Percentiles rank a stretch among this genome's conserved stretches.
Evolutionary conservation across 2,797 vertebrate species (phyloP).

Genomic region (Monodelphis domestica): DNA sequence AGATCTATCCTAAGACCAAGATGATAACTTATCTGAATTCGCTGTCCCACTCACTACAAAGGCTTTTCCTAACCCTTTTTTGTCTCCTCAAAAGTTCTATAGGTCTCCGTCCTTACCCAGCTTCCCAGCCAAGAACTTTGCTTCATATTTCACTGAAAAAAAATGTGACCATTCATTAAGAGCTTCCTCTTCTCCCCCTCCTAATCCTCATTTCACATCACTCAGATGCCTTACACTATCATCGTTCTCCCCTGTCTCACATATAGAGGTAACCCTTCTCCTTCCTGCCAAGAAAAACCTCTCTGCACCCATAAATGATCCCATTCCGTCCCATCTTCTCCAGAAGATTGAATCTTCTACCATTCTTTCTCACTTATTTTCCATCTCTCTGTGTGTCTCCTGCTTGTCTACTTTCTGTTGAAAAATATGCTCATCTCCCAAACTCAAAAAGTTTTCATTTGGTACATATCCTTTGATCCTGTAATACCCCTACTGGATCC

Average conservation of each 20-base stretch:
- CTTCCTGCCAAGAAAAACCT: background rate
- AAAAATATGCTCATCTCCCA: background rate
- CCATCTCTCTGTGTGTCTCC: background rate
- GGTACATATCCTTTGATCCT: too few species aligned
- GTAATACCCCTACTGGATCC: too few species aligned
- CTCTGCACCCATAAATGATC: background rate
- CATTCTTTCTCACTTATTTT: background rate
- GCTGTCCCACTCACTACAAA: background rate
- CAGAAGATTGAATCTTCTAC: background rate
- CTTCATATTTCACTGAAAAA: background rate
- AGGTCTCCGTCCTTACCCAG: background rate
- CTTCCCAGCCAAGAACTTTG: background rate
- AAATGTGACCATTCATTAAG: background rate
- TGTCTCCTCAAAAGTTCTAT: background rate
- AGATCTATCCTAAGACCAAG: background rate
- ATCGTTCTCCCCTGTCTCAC: background rate
- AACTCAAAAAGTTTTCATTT: background rate
- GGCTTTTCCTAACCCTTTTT: background rate
- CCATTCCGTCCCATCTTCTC: background rate
- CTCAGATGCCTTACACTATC: background rate
- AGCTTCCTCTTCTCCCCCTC: background rate
- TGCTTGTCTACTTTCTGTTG: background rate
- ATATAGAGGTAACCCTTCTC: background rate
- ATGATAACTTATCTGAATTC: background rate
- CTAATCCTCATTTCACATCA: background rate